Conservation (phyloP, 2,888 invertebrate species). For the Perithous albicinctus region DNA sequence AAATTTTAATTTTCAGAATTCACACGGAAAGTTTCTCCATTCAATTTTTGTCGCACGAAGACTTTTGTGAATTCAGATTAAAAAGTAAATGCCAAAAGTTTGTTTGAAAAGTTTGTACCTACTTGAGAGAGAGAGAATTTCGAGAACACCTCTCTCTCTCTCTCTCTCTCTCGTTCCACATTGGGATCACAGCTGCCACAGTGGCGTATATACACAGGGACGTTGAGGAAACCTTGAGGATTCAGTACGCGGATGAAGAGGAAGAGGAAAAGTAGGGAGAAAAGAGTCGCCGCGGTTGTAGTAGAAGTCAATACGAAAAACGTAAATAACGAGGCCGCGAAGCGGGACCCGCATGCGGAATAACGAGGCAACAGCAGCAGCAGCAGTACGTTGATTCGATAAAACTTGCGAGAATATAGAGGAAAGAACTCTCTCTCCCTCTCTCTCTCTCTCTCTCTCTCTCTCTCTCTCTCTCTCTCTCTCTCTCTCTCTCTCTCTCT, state of each 20-base stretch:
- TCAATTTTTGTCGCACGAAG: neutral
- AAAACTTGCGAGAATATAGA: conserved; percentile 52
- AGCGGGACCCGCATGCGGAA: conserved; percentile 58
- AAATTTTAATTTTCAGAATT: no score
- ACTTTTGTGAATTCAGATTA: neutral
- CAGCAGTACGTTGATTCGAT: conserved; percentile 54
- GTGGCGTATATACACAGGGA: neutral
- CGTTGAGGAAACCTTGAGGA: conserved; percentile 33
- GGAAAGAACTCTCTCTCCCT: no score
- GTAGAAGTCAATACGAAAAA: conserved; percentile 62
- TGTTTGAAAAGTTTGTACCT: conserved; percentile 11
- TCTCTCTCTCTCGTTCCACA: no score
- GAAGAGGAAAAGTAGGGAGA: conserved; percentile 1
- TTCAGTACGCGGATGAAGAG: neutral
- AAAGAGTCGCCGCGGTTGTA: conserved; percentile 30
- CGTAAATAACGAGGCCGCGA: conserved; percentile 52
- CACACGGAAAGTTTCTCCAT: no score
- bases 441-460: no score
- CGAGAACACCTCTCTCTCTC: conserved; percentile 26
- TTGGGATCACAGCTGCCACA: conserved; percentile 48
- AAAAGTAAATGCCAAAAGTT: neutral
- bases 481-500: no score
- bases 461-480: no score
- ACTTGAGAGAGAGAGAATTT: conserved; percentile 28
- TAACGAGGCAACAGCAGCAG: conserved; percentile 59